Evolutionary conservation across 2,797 vertebrate genomes (phyloP), one percentile per base, ranked within the genome.

Genomic region (Halcyon badia): DNA sequence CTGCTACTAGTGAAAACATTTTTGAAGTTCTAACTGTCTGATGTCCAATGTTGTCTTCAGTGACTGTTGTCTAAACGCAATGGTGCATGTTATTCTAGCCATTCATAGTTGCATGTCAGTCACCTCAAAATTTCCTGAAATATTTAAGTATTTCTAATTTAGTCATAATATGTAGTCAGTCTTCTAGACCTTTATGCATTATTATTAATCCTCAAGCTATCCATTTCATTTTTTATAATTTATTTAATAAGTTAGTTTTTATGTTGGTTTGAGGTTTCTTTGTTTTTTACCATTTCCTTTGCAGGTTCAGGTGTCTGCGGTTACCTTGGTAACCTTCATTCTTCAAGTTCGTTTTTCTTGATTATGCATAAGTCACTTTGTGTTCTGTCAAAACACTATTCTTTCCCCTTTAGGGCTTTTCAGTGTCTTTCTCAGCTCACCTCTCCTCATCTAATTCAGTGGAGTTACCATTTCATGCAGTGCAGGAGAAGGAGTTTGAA

Each of bases 261-360:
- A 96, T 87, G 11, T 98, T 97, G 26, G 14, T 80, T 94, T 89
- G 62, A 64, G 46, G 19, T 97, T 97, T 80, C 88, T 96, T 97
- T 95, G 88, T 48, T 95, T 99, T 99, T 98, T 98, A 97, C 96
- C 98, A 98, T 99, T 99, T 99, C 98, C 98, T 99, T 99, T 99
- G 97, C 99, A 99, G 99, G 99, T 99, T 99, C 98, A 99, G 98
- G 98, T 99, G 98, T 98, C 97, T 98, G 98, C 94, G 98, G 99
- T 99, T 99, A 99, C 99, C 98, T 98, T 96, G 98, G 99, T 99
- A 99, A 99, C 99, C 99, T 99, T 98, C 99, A 99, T 99, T 99
- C 98, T 98, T 99, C 99, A 99, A 99, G 99, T 99, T 99, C 98
- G 95, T 99, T 99, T 99, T 98, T 98, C 98, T 99, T 98, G 98